phyloP scores from a whole-genome alignment of 2,797 vertebrate genomes.

The Rallus crepitans region DNA sequence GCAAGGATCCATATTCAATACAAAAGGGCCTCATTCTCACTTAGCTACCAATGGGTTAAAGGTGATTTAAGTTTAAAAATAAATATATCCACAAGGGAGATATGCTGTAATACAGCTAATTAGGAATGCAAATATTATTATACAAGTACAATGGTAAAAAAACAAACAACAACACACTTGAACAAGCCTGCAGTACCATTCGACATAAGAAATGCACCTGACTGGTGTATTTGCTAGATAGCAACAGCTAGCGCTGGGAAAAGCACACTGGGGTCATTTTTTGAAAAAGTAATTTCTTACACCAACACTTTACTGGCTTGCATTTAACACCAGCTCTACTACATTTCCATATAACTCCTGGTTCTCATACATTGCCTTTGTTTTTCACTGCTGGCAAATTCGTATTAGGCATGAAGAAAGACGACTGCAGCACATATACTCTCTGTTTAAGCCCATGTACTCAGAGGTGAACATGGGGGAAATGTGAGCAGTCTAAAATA shows the following conservation, averaged over 20 bases:
- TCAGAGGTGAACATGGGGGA: neutral
- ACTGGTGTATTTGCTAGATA: neutral
- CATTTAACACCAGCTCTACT: neutral
- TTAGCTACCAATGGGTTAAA: neutral
- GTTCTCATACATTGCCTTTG: neutral
- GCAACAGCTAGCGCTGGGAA: neutral
- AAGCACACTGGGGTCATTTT: neutral
- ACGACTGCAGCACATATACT: neutral
- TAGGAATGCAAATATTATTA: neutral
- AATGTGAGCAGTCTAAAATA: neutral
- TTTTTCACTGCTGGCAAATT: neutral
- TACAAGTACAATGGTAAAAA: rapidly evolving
- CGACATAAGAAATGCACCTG: neutral
- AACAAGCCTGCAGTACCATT: neutral
- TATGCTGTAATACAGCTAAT: neutral
- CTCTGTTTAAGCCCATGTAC: neutral
- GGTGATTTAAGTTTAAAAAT: neutral
- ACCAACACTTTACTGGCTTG: neutral
- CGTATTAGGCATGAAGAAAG: neutral
- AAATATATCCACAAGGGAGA: neutral
- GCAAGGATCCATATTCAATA: neutral
- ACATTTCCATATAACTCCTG: neutral
- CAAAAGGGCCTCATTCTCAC: neutral
- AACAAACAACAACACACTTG: neutral
- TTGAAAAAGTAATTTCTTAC: neutral